phyloP scores from a whole-genome alignment of 2,888 invertebrate genomes.

The Callyntrura sp. region DNA sequence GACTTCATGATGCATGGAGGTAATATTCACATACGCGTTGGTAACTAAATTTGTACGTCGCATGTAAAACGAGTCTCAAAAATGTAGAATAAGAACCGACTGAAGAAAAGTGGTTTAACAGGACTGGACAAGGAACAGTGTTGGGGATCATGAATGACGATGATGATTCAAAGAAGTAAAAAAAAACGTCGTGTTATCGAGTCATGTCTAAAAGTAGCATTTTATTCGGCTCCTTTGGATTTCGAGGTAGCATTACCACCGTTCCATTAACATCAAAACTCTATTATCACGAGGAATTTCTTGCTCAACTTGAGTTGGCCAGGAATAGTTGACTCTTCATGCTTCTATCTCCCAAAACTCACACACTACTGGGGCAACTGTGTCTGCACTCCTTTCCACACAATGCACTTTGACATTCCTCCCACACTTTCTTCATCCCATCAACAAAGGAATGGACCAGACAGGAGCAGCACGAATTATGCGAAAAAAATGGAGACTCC shows the following conservation, averaged over 20 bases:
- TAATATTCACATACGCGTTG: too few species aligned
- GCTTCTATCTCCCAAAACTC: not conserved
- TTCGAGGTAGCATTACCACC: too few species aligned
- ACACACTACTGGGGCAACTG: too few species aligned
- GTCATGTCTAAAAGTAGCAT: slow-evolving; percentile 37
- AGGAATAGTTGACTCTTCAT: too few species aligned
- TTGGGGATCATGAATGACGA: not conserved
- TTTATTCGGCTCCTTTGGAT: slow-evolving; percentile 12
- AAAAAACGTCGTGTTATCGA: slow-evolving; percentile 17
- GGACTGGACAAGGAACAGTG: slow-evolving; percentile 8
- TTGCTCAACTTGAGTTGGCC: slow-evolving; percentile 1
- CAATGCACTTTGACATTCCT: slow-evolving; percentile 13
- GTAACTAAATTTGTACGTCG: too few species aligned
- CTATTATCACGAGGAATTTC: slow-evolving; percentile 33
- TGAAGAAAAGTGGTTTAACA: not conserved
- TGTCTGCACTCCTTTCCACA: too few species aligned
- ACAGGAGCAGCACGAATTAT: not conserved
- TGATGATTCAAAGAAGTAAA: not conserved
- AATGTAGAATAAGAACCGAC: not conserved
- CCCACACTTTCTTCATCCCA: too few species aligned
- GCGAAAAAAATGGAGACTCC: not conserved
- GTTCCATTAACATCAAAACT: slow-evolving; percentile 7
- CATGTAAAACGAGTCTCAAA: not conserved
- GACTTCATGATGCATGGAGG: not conserved
- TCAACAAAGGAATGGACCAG: not conserved